A percentile compares a stretch with the other conserved stretches of the same genome.
Conservation (phyloP, 1,140 invertebrate genomes). For the Lepidurus couesii region DNA sequence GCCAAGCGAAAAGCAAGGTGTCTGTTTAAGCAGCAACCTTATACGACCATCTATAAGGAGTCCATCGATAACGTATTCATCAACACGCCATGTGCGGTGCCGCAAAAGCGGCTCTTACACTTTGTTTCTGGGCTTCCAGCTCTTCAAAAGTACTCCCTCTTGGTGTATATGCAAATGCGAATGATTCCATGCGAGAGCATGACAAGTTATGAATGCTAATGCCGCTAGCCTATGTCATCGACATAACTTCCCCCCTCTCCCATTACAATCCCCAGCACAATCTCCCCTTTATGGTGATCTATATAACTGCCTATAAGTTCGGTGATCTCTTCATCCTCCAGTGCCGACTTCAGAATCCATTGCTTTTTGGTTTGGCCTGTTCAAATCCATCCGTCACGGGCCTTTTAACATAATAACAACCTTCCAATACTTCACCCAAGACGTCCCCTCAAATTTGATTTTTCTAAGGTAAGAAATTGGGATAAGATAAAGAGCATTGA, state of each 20-base stretch:
- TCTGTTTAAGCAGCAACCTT: neutral
- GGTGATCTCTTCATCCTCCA: no score
- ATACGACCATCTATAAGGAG: neutral
- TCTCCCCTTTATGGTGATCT: no score
- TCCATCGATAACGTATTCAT: conserved; percentile 1
- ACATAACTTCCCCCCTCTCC: neutral
- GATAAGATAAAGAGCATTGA: neutral
- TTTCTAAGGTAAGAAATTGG: no score
- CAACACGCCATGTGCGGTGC: conserved; percentile 11
- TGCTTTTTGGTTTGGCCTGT: no score
- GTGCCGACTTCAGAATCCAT: no score
- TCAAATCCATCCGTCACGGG: no score
- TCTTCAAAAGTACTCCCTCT: neutral
- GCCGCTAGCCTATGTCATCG: conserved; percentile 2
- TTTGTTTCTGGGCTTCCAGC: neutral
- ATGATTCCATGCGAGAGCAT: conserved; percentile 1
- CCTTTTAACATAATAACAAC: no score
- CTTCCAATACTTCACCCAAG: no score
- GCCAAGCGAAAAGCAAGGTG: neutral
- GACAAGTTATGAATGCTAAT: conserved; percentile 22
- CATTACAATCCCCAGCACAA: no score
- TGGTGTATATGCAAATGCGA: neutral
- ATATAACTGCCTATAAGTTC: no score
- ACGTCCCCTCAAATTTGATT: no score
- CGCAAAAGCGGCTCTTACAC: neutral